Evolutionary conservation across 1,140 invertebrate species (phyloP), one percentile per base, ranked within the genome.

Genomic region (Piezodorus guildinii): DNA sequence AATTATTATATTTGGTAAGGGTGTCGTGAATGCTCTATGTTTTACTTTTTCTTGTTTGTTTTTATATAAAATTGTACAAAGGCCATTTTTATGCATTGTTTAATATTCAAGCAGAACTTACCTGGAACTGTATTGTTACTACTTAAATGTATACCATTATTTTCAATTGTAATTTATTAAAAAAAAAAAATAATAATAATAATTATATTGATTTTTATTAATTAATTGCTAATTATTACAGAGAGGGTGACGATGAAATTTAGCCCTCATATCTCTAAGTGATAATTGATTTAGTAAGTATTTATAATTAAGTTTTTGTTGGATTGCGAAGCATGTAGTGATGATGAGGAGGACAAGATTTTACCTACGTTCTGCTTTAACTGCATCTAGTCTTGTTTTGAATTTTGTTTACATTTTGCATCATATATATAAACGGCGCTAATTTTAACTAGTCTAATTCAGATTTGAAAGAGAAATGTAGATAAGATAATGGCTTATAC

Each of bases 191-290:
- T 59, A 27, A 10, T 59, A 27, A 21, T 23, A 23, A n/a, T 17
- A 21, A 59, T 4, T 23, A 25, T 59, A 25, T 23, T 59, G 30
- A 34, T 17, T 46, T 21, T 62, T n/a, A 44, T 21, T 17, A 17
- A 30, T 19, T 15, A 25, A 25, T 39, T 60, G 17, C 60, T 51
- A 60, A 34, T 62, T 63, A 23, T 66, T 66, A 39, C 62, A 66
- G 65, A 58, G 62, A 62, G 51, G 65, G 61, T 25, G 62, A 66
- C 3, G 61, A 66, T 66, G 65, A 62, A 46, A 63, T 63, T 25
- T 63, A 54, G 62, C 61, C 54, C 65, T 66, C 17, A 52, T 65
- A 65, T 49, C 30, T 52, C 39, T 21, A 62, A 51, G 17, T 60
- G 25, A 34, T 23, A n/a, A 17, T 30, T 25, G 16, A 34, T 8